Evolutionary conservation across 2,113 vertebrate genomes (phyloP), one percentile per base, ranked within the genome.

Genomic region (Nibea albiflora): DNA sequence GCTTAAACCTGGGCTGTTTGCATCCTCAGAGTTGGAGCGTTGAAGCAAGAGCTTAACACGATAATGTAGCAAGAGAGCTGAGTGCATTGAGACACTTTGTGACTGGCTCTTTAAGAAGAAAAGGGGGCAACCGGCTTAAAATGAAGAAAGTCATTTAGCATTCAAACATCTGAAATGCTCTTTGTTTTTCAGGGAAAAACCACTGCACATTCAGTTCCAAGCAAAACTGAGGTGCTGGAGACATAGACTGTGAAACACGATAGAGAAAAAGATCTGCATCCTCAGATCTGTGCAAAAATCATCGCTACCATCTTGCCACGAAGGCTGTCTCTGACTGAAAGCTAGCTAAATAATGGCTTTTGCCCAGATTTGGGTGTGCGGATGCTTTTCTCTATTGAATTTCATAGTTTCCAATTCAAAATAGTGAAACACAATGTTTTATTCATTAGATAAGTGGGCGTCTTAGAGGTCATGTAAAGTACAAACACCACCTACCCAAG

Each of bases 361-460:
- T 35, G 35, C 7, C 1, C 35, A 35, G 35, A 35, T 8, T 35
- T 35, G 31, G 5, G 31, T 31, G 31, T 31, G 35, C 7, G 35
- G 35, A 35, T 35, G 35, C 35, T 35, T 35, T 39, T 8, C 35
- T 39, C 35, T 7, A 39, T 9, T 39, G 35, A 39, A 39, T 39
- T 2, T 39, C 35, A 42, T 68, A 26, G 4, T 78, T 62, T 80
- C 56, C 42, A 56, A 64, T 73, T 65, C 20, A 44, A 50, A 26
- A 46, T 1, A 46, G 11, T 22, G 28, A 42, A 67, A 49, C 44
- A 22, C 15, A 8, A 78, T 85, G 74, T 81, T 77, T 86, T 85
- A 89, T 88, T 89, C 73, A 81, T 85, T n/a, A 71, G 77, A 58
- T 60, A 63, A 80, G 76, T 83, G 83, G 83, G 85, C 42, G 83